These are phyloP conservation scores for Oenanthe melanoleuca DNA, from an alignment of 2,113 vertebrate genomes.

Conservation along the genomic window DNA sequence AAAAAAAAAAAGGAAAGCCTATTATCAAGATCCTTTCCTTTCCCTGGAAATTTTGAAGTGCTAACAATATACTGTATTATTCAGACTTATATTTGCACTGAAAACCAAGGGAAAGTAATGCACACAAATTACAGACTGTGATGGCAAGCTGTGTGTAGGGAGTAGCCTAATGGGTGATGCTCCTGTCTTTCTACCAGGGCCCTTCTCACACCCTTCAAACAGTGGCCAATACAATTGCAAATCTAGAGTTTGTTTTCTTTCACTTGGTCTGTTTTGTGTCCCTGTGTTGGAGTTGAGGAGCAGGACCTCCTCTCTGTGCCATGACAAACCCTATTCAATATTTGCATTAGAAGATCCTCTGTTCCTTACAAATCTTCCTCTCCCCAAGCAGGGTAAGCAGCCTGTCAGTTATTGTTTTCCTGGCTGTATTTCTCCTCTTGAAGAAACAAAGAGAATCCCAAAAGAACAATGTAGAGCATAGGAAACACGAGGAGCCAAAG, in stretches of 20 bases:
- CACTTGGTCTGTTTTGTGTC: background rate
- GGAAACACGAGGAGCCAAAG: background rate
- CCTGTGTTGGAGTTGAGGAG: background rate
- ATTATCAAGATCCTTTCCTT: background rate
- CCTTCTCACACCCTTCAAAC: background rate
- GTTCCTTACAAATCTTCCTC: background rate
- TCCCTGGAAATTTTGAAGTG: background rate
- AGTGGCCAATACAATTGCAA: background rate
- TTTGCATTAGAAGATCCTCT: background rate
- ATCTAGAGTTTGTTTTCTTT: background rate
- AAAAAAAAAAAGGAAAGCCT: background rate
- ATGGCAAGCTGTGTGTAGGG: background rate
- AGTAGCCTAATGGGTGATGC: rapidly evolving
- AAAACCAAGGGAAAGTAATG: background rate
- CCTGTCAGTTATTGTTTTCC: background rate
- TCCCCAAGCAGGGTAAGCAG: background rate
- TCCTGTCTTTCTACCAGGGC: background rate
- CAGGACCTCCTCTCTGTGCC: background rate
- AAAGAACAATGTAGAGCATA: background rate
- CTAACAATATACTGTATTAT: background rate
- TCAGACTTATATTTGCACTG: background rate
- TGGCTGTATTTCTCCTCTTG: background rate
- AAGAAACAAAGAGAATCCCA: background rate
- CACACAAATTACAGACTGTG: background rate
- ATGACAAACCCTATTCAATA: background rate